A percentile compares a stretch with the other conserved stretches of the same genome.
Evolutionary conservation across 1,140 invertebrate species (phyloP).

Genomic region (Pectinophora gossypiella): DNA sequence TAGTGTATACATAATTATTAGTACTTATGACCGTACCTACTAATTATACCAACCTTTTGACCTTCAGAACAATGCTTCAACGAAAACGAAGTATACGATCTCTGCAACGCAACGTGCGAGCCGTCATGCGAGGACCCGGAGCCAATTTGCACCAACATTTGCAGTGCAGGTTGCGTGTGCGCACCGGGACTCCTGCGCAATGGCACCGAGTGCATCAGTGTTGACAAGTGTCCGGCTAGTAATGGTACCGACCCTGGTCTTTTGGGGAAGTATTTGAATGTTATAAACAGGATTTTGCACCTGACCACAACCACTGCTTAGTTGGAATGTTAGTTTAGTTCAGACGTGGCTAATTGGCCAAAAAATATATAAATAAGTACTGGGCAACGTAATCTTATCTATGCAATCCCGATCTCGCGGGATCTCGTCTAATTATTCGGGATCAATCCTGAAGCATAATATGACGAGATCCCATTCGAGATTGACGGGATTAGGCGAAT

Average conservation of each 20-base stretch:
- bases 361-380: no score
- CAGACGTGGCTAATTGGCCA: no score
- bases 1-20: no score
- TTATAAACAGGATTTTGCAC: conserved; percentile 52
- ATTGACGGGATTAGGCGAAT: no score
- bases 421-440: no score
- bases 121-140: conserved; percentile 29
- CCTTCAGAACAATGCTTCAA: conserved; percentile 53
- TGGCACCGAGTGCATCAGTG: conserved; percentile 34
- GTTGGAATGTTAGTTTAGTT: no score
- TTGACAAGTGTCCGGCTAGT: conserved; percentile 41
- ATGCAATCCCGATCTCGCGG: no score
- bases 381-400: no score
- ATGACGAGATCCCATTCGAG: no score
- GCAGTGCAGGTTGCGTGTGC: conserved; percentile 50
- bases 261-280: conserved; percentile 40
- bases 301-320: conserved; percentile 25
- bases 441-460: no score
- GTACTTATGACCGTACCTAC: no score
- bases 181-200: conserved; percentile 41
- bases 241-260: conserved; percentile 36
- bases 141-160: conserved; percentile 34
- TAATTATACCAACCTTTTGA: no score
- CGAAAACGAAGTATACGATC: conserved; percentile 51
- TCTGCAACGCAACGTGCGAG: conserved; percentile 48